Evolutionary conservation across 2,797 vertebrate species (phyloP).

Genomic region (Acipenser ruthenus): DNA sequence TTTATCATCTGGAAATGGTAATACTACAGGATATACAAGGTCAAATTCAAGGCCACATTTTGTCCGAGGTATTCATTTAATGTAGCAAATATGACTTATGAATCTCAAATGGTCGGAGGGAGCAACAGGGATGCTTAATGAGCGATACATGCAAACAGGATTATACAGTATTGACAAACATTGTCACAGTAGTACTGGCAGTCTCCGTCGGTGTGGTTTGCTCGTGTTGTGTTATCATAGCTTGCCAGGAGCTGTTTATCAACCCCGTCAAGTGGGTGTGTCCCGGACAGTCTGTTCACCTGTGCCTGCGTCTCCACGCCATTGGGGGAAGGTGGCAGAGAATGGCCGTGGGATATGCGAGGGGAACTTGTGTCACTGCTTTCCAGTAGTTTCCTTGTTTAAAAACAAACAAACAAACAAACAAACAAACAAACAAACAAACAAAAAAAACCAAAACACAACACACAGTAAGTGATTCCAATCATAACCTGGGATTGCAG

Average conservation of each 20-base stretch:
- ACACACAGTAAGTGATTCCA: no score
- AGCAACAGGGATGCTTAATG: no score
- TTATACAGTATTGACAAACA: constrained; percentile 35
- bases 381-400: constrained; percentile 26
- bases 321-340: constrained; percentile 43
- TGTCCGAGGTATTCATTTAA: no score
- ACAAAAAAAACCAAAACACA: neutral
- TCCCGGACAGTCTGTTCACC: constrained; percentile 27
- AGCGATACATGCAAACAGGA: no score
- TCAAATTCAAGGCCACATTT: no score
- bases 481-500: no score
- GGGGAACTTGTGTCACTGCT: constrained; percentile 39
- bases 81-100: no score
- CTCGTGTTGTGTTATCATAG: constrained; percentile 58
- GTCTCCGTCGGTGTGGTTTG: constrained; percentile 55
- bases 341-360: constrained; percentile 41
- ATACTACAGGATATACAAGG: no score
- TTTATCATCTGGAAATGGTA: no score
- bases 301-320: constrained; percentile 26
- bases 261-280: constrained; percentile 39
- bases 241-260: constrained; percentile 53
- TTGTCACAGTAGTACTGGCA: constrained; percentile 70
- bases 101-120: no score
- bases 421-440: neutral
- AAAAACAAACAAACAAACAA: neutral